phyloP scores from a whole-genome alignment of 2,797 vertebrate species.

The Sternotherus odoratus region DNA sequence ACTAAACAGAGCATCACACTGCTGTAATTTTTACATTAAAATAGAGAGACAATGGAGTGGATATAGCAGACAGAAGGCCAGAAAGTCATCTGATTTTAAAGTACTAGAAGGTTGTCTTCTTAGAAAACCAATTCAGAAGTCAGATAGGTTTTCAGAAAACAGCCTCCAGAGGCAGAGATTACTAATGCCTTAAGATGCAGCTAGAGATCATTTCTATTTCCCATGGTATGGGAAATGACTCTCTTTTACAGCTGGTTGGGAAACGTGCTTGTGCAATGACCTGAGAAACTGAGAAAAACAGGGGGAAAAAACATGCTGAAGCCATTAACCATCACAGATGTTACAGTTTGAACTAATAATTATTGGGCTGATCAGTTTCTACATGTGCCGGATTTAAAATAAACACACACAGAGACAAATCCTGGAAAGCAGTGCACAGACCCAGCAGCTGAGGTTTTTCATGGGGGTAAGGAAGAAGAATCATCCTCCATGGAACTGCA shows the following conservation, averaged over 20 bases:
- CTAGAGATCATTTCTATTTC: constrained; percentile 6
- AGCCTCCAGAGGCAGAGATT: constrained; percentile 37
- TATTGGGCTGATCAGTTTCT: neutral
- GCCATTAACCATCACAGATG: neutral
- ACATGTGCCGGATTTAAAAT: neutral
- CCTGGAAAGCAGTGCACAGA: neutral
- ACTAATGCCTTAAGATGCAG: constrained; percentile 10
- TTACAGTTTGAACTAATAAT: accelerated
- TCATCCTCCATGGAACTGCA: neutral
- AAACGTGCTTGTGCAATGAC: no score
- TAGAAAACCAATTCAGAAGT: constrained; percentile 61
- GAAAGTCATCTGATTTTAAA: constrained; percentile 47
- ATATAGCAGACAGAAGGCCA: constrained; percentile 38
- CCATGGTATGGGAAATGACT: neutral
- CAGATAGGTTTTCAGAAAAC: constrained; percentile 59
- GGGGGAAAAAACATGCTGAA: neutral
- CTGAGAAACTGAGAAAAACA: neutral
- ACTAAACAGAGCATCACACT: constrained; percentile 1
- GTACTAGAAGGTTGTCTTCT: constrained; percentile 29
- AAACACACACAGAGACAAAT: accelerated
- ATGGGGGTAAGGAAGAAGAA: neutral
- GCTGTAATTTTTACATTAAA: constrained; percentile 45
- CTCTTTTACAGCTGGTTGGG: no score
- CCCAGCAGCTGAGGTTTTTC: neutral
- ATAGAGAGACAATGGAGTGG: constrained; percentile 49